Evolutionary conservation across 2,797 vertebrate species (phyloP).

Genomic region (Spinus olivaceus): DNA sequence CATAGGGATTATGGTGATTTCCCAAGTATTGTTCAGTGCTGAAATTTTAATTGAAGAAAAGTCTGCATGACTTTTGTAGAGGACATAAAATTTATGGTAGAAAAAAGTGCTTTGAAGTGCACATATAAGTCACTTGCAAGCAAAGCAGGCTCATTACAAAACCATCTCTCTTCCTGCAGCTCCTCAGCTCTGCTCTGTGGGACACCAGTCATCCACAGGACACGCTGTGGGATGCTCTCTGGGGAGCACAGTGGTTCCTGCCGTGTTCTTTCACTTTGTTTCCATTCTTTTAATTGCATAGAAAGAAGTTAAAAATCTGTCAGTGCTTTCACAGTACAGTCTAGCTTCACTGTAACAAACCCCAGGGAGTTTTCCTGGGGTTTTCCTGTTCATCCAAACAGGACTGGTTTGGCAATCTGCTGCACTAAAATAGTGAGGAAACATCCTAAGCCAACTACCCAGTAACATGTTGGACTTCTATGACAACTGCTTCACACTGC

Average conservation of each 20-base stretch:
- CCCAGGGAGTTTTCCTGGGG: background rate
- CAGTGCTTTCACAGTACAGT: background rate
- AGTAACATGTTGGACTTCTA: background rate
- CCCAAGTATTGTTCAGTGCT: background rate
- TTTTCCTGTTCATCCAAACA: background rate
- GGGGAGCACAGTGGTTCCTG: background rate
- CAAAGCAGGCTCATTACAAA: background rate
- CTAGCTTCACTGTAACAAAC: background rate
- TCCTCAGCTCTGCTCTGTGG: background rate
- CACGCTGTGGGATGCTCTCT: background rate
- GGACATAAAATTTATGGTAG: background rate
- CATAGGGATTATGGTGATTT: background rate
- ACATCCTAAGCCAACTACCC: background rate
- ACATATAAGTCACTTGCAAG: background rate
- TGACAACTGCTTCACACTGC: background rate
- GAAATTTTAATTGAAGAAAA: background rate
- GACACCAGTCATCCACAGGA: background rate
- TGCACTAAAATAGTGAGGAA: background rate
- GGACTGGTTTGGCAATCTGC: background rate
- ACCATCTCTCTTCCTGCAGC: background rate
- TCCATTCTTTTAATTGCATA: background rate
- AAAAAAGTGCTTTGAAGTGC: background rate
- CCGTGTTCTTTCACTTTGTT: background rate
- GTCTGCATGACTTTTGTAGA: background rate
- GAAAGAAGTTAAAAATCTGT: constrained; percentile 9